These are phyloP conservation scores for Drosophila infuscata DNA, from an alignment of 2,888 invertebrate genomes.

Conservation along the genomic window DNA sequence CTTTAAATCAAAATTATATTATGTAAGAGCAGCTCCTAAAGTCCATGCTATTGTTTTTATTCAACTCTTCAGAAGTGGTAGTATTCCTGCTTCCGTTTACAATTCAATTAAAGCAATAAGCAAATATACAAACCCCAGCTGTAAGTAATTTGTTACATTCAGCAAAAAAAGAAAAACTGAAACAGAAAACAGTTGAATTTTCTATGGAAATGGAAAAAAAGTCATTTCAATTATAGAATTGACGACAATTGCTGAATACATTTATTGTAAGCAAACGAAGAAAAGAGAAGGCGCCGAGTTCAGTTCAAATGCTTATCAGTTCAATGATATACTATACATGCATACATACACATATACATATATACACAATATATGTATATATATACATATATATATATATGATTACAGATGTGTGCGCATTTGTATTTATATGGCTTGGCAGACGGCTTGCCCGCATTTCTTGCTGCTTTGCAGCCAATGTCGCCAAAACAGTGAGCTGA, in stretches of 20 bases:
- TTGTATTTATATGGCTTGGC: conserved; percentile 45
- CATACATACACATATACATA: neutral
- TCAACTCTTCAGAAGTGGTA: neutral
- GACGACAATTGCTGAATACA: conserved; percentile 26
- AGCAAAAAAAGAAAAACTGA: neutral
- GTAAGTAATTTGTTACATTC: conserved; percentile 1
- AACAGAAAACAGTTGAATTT: conserved; percentile 5
- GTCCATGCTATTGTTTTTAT: neutral
- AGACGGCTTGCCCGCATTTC: conserved; percentile 51
- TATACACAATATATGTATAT: neutral
- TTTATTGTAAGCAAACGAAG: neutral
- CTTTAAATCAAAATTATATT: neutral
- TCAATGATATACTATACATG: conserved; percentile 26
- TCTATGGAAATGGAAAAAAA: conserved; percentile 9
- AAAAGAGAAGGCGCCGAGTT: conserved; percentile 60
- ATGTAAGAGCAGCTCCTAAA: neutral
- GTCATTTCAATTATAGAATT: conserved; percentile 52
- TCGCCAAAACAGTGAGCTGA: conserved; percentile 59
- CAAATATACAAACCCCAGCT: neutral
- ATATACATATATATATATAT: neutral
- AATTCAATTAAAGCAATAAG: neutral
- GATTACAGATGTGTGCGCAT: neutral
- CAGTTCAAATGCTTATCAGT: conserved; percentile 67
- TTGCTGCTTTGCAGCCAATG: conserved; percentile 33
- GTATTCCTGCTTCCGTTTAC: neutral